Conservation (phyloP, 2,113 vertebrate species). For the Equus przewalskii region DNA sequence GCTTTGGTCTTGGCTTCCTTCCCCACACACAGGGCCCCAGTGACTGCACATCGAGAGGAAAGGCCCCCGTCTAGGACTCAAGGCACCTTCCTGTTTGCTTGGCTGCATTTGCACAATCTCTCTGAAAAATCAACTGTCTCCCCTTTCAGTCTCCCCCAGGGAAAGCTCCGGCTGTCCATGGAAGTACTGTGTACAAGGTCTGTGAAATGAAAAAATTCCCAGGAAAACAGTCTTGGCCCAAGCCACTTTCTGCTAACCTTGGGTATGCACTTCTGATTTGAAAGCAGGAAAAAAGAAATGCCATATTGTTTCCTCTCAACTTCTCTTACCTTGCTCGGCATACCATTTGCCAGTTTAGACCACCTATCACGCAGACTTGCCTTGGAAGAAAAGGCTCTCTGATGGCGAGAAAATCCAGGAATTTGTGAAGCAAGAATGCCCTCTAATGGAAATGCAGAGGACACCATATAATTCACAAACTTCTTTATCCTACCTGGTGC, state of each 20-base stretch:
- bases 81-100: slow-evolving; percentile 80
- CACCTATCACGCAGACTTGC: slow-evolving; percentile 87
- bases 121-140: slow-evolving; percentile 79
- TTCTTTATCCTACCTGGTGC: not conserved
- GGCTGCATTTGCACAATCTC: slow-evolving; percentile 69
- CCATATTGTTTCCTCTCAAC: slow-evolving; percentile 85
- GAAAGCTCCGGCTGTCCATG: slow-evolving; percentile 29
- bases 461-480: not conserved
- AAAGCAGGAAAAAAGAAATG: slow-evolving; percentile 85
- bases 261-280: slow-evolving; percentile 79
- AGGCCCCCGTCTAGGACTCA: slow-evolving; percentile 49
- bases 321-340: slow-evolving; percentile 85
- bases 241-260: slow-evolving; percentile 83
- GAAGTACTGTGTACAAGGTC: slow-evolving; percentile 70
- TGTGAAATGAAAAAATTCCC: slow-evolving; percentile 79
- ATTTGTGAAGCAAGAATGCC: slow-evolving; percentile 86
- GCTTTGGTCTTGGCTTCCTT: not conserved
- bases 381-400: slow-evolving; percentile 80
- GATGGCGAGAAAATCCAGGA: not conserved
- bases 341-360: slow-evolving; percentile 81
- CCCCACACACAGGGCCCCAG: not conserved
- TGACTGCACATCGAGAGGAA: slow-evolving; percentile 42
- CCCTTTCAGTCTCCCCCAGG: slow-evolving; percentile 48
- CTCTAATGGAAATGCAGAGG: slow-evolving; percentile 80
- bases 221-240: slow-evolving; percentile 75